Conservation (phyloP, 1,140 invertebrate genomes). For the Anthonomus grandis region DNA sequence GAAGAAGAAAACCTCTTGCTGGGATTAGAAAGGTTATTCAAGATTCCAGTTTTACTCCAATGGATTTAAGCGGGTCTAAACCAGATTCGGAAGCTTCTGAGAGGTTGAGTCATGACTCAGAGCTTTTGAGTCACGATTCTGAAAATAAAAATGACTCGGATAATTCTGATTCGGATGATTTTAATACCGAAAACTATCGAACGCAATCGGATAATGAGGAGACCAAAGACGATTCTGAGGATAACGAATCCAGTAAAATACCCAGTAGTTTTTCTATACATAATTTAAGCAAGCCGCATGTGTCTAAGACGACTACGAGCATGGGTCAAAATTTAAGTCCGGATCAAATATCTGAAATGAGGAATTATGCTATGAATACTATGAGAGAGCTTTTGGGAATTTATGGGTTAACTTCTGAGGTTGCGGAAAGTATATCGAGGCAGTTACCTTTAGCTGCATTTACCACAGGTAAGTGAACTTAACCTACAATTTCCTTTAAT, state of each 20-base stretch:
- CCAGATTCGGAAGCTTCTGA: constrained; percentile 33
- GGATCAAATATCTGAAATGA: constrained; percentile 49
- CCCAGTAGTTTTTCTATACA: constrained; percentile 47
- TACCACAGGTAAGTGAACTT: constrained; percentile 42
- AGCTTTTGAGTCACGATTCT: constrained; percentile 13
- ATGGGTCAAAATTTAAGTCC: constrained; percentile 21
- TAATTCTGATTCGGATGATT: constrained; percentile 30
- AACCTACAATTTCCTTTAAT: too few relatives aligned
- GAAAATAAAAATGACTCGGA: constrained; percentile 26
- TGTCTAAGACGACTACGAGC: constrained; percentile 20
- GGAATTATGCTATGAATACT: constrained; percentile 70
- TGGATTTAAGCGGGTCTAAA: constrained; percentile 40
- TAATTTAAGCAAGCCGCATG: constrained; percentile 45
- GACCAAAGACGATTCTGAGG: constrained; percentile 25
- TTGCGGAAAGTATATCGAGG: constrained; percentile 57
- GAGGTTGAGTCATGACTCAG: constrained; percentile 22
- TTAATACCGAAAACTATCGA: constrained; percentile 27
- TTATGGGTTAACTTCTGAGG: constrained; percentile 64
- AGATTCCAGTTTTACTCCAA: constrained; percentile 40
- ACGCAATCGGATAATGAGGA: constrained; percentile 32
- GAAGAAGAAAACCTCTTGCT: constrained; percentile 39
- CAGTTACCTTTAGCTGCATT: constrained; percentile 52
- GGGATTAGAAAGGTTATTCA: constrained; percentile 35
- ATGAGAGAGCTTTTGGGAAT: constrained; percentile 72
- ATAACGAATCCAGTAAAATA: constrained; percentile 40